A percentile compares a stretch with the other conserved stretches of the same genome.
phyloP scores from a whole-genome alignment of 2,113 vertebrate genomes.

The Marmota flaviventris region DNA sequence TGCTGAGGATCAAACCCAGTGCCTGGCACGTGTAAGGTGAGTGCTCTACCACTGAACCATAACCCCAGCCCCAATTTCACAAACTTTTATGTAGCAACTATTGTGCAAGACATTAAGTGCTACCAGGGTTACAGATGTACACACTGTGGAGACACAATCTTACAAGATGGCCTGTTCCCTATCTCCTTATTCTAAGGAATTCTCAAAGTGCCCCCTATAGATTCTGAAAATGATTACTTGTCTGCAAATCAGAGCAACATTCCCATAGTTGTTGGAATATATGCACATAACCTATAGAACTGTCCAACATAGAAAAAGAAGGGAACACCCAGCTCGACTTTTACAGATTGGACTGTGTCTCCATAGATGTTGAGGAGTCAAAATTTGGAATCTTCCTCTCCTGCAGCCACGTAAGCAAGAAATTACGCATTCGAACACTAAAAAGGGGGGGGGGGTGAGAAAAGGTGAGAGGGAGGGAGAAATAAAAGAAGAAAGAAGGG shows the following conservation, averaged over 20 bases:
- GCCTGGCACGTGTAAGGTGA: no score
- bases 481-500: background rate
- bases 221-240: background rate
- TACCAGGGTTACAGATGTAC: fast-evolving
- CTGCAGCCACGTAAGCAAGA: conserved; percentile 67
- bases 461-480: background rate
- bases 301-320: background rate
- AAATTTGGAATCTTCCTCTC: background rate
- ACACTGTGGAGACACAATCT: background rate
- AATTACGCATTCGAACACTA: conserved; percentile 58
- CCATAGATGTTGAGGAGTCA: background rate
- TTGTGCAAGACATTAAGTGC: background rate
- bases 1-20: no score
- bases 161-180: background rate
- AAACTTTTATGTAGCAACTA: background rate
- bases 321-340: background rate
- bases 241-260: background rate
- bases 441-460: background rate
- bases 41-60: no score
- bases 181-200: background rate
- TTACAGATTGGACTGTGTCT: background rate
- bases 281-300: background rate
- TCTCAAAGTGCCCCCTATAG: background rate
- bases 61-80: background rate
- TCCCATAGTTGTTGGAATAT: background rate